These are phyloP conservation scores for Caenorhabditis inopinata DNA, from an alignment of 1,140 invertebrate genomes.

Conservation along the genomic window DNA sequence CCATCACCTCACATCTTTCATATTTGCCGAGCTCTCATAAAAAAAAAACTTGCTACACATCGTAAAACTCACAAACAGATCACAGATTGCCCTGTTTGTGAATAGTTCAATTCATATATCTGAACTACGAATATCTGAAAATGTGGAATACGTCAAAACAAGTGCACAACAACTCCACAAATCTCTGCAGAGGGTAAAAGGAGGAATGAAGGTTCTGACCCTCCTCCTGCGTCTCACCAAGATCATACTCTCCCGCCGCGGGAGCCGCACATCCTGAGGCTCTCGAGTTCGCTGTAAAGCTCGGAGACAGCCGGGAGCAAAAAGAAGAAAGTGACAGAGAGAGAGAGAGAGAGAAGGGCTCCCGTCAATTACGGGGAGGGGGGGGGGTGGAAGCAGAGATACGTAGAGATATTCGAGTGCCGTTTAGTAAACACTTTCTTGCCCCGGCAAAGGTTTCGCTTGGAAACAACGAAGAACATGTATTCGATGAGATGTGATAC, in stretches of 20 bases:
- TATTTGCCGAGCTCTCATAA: slow-evolving; percentile 1
- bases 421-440: slow-evolving; percentile 25
- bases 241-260: neutral
- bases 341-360: neutral
- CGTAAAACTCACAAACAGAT: neutral
- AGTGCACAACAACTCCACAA: neutral
- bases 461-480: too few species aligned
- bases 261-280: slow-evolving; percentile 12
- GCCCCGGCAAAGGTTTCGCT: neutral
- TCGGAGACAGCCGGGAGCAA: neutral
- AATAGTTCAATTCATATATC: neutral
- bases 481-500: too few species aligned
- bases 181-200: neutral
- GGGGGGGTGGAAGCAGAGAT: too few species aligned
- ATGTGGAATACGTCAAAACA: neutral
- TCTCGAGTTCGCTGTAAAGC: slow-evolving; percentile 25
- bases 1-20: neutral
- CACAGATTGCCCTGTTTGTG: too few species aligned
- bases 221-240: neutral
- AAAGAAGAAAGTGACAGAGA: neutral
- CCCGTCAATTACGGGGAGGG: too few species aligned
- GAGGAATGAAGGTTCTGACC: neutral
- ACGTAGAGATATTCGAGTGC: neutral
- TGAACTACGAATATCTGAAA: neutral
- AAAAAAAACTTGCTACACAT: neutral